Evolutionary conservation across 2,113 vertebrate genomes (phyloP), one percentile per base, ranked within the genome.

Genomic region (Rhynchopsitta pachyrhyncha): DNA sequence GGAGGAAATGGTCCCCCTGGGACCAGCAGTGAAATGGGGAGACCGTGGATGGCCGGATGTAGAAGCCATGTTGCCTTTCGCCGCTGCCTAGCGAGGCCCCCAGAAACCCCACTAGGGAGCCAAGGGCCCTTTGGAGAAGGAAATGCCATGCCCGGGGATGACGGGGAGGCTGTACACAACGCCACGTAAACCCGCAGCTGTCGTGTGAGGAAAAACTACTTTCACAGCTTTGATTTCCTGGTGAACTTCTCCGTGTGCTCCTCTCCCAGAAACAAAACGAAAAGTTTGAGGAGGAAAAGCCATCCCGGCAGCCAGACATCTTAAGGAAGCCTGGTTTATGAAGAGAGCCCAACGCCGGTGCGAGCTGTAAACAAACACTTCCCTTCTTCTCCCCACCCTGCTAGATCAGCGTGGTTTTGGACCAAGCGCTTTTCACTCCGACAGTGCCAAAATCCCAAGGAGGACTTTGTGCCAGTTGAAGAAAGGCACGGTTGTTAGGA

Each of bases 381-480:
- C 92, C 78, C 78, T 94, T 83, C 92, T 94, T 42, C 78, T 93
- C 75, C 73, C 67, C 91, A 89, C 86, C 73, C 92, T 23, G 22
- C 15, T 10, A 78, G n/a, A 90, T 23, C 62, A 7, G 77, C 14
- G 4, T 11, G 86, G 20, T 89, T 96, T 92, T 92, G 93, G 92
- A 93, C 83, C 44, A 10, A 79, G 70, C 1, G 4, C 31, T 82
- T 59, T 91, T 71, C 62, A 8, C 81, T 92, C 47, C 0, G 4
- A 35, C 66, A 12, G 62, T 82, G 92, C 91, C 96, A 95, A 96
- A 89, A 94, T 82, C 86, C 96, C 66, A 63, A 91, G 82, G 74
- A 90, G 74, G 91, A 94, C 67, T 85, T 59, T 66, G 91, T 94
- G 96, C 93, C 95, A 91, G 86, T 49, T 31, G 77, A 92, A 94